A percentile compares a stretch with the other conserved stretches of the same genome.
These are phyloP conservation scores for Baronia brevicornis DNA, from an alignment of 2,888 invertebrate species.

Conservation along the genomic window DNA sequence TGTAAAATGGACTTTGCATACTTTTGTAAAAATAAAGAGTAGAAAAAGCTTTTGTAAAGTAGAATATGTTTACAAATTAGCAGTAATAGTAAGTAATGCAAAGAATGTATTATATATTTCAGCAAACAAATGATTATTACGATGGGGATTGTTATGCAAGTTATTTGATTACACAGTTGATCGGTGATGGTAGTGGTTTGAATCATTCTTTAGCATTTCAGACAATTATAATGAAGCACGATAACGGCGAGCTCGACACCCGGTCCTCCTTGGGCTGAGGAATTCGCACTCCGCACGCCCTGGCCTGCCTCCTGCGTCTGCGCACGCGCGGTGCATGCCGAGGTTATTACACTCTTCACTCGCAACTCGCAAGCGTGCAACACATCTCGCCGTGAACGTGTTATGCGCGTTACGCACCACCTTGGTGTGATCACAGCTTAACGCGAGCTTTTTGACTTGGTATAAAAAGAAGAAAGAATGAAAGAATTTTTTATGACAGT, in stretches of 20 bases:
- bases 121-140: too few species aligned
- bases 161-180: constrained; percentile 4
- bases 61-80: too few species aligned
- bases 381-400: constrained; percentile 31
- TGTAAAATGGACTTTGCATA: too few species aligned
- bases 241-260: constrained; percentile 29
- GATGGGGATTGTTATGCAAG: neutral
- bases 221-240: constrained; percentile 22
- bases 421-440: constrained; percentile 26
- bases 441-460: too few species aligned
- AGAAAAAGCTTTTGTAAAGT: too few species aligned
- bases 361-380: constrained; percentile 29
- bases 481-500: too few species aligned
- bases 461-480: too few species aligned
- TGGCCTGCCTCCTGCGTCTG: constrained; percentile 15
- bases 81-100: too few species aligned
- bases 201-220: constrained; percentile 9
- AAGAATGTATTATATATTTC: constrained; percentile 1
- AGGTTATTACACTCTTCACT: constrained; percentile 58
- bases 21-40: too few species aligned
- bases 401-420: constrained; percentile 28
- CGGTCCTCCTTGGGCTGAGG: constrained; percentile 43
- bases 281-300: constrained; percentile 34
- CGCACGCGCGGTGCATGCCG: constrained; percentile 36
- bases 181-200: constrained; percentile 8